These are phyloP conservation scores for Furcifer pardalis DNA, from an alignment of 2,797 vertebrate species.

Conservation along the genomic window DNA sequence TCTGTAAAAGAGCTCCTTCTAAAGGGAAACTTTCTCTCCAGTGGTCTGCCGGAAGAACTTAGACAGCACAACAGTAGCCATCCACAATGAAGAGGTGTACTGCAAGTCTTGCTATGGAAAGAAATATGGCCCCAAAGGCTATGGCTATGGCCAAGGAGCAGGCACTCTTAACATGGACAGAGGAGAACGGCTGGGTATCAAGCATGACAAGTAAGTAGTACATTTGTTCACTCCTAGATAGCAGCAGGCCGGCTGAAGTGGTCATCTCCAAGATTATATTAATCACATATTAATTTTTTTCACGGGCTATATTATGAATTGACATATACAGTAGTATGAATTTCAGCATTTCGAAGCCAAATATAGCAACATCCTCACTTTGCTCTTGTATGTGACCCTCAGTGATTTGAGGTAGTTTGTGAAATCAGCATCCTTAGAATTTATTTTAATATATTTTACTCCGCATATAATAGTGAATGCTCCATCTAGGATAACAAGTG, in stretches of 20 bases:
- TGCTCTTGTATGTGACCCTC: not conserved
- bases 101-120: slow-evolving; percentile 97
- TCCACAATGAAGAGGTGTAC: slow-evolving; percentile 92
- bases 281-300: no score
- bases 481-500: not conserved
- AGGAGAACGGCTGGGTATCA: slow-evolving; percentile 93
- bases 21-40: slow-evolving; percentile 9
- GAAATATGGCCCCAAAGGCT: slow-evolving; percentile 95
- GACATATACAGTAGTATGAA: not conserved
- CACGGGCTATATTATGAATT: no score
- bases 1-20: not conserved
- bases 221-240: not conserved
- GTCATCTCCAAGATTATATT: not conserved
- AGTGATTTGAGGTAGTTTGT: not conserved
- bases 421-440: slow-evolving; percentile 19
- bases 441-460: not conserved
- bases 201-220: slow-evolving; percentile 87
- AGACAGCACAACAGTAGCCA: slow-evolving; percentile 93
- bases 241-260: not conserved
- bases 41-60: slow-evolving; percentile 95
- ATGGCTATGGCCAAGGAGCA: slow-evolving; percentile 93
- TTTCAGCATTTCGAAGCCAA: not conserved
- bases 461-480: not conserved
- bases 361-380: not conserved
- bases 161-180: slow-evolving; percentile 94